Evolutionary conservation across 2,113 vertebrate genomes (phyloP).

Genomic region (Parus major): DNA sequence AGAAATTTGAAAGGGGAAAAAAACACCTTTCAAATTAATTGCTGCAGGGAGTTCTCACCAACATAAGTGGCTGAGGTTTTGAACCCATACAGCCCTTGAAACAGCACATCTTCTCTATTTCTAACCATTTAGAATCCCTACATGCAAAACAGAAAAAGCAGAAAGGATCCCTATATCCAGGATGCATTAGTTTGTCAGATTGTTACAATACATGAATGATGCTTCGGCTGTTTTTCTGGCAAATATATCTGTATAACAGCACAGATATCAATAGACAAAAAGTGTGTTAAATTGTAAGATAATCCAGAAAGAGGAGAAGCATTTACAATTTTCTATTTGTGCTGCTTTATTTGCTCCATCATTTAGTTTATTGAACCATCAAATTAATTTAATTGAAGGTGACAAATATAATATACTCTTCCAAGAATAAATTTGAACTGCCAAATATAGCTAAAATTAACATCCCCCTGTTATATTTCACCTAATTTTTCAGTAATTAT

Average conservation of each 20-base stretch:
- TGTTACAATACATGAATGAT: neutral
- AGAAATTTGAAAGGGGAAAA: neutral
- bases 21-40: neutral
- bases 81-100: neutral
- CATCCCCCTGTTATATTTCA: neutral
- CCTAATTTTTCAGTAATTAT: neutral
- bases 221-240: neutral
- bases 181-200: neutral
- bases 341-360: neutral
- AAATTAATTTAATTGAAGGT: conserved; percentile 28
- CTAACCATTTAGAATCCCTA: neutral
- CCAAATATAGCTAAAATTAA: neutral
- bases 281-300: neutral
- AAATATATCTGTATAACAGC: neutral
- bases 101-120: neutral
- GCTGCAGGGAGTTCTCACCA: neutral
- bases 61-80: neutral
- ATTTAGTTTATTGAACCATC: neutral
- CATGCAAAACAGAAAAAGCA: neutral
- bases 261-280: neutral
- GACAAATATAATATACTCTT: neutral
- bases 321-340: neutral
- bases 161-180: neutral
- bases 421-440: neutral
- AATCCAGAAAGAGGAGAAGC: neutral